Evolutionary conservation across 1,140 invertebrate species (phyloP), one percentile per base, ranked within the genome.

Genomic region (Mamestra configurata): DNA sequence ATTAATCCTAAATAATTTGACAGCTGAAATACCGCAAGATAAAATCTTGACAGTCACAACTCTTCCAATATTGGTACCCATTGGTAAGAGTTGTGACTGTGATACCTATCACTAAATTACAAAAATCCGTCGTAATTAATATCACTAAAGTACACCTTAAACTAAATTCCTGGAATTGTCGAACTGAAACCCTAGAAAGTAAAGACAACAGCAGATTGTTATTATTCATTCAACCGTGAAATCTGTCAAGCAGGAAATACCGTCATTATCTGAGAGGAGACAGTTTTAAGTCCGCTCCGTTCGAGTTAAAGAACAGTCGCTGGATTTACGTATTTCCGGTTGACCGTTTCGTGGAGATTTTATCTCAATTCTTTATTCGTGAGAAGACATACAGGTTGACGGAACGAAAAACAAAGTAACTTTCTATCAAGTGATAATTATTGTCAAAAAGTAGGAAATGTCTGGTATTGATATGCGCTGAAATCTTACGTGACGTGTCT

Each of bases 301-400:
- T 82, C 79, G 51, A 82, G 80, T 79, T 82, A 83, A 82, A 79
- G 72, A 70, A 81, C 81, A 70, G 78, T 79, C 79, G 78, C 72
- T 71, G 78, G 81, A 86, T 83, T 84, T 84, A 84, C 85, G 85
- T 84, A 86, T 86, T 86, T 86, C 84, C 85, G 82, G 70, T 70
- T 84, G 82, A 80, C 79, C 83, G 82, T 82, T 66, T 68, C 70
- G 43, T 70, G 27, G 77, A 82, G 85, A 84, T 84, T 79, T 80
- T 84, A 83, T 84, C 82, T 81, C 77, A 57, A 78, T 86, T 82
- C 79, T 84, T 80, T 76, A 66, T 31, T 4, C 22, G 43, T 68
- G 40, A 22, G 46, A 81, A 22, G 46, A 81, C 73, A 75, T 46
- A 81, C 53, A 10, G 71, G 31, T 24, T 0, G 2, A 40, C n/a